A percentile compares a stretch with the other conserved stretches of the same genome.
phyloP scores from a whole-genome alignment of 2,888 invertebrate genomes.

The Sisyra terminalis region DNA sequence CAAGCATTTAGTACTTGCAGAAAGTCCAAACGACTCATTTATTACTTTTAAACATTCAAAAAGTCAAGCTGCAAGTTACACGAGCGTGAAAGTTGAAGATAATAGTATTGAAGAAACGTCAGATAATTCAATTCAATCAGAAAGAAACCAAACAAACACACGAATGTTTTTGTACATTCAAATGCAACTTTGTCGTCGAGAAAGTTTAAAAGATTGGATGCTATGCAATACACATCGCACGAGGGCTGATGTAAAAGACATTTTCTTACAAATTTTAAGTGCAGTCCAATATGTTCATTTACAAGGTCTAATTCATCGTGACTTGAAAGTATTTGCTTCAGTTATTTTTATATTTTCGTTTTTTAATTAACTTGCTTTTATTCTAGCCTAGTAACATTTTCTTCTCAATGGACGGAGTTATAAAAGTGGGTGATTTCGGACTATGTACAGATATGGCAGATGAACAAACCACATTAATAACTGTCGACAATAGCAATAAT shows the following conservation, averaged over 20 bases:
- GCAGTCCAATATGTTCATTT: conserved; percentile 94
- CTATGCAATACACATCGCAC: conserved; percentile 34
- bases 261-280: conserved; percentile 81
- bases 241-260: conserved; percentile 37
- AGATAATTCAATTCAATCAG: too few species aligned
- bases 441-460: conserved; percentile 80
- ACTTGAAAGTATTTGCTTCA: conserved; percentile 65
- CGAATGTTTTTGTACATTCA: conserved; percentile 80
- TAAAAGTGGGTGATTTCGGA: conserved; percentile 97
- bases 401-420: conserved; percentile 74
- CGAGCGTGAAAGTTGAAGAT: neutral
- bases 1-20: too few species aligned
- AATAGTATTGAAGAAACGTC: neutral
- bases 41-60: too few species aligned
- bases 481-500: conserved; percentile 17
- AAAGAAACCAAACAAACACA: too few species aligned
- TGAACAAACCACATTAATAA: conserved; percentile 16
- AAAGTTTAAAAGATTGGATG: conserved; percentile 87
- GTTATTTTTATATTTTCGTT: neutral
- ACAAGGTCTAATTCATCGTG: conserved; percentile 86
- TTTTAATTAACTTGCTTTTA: too few species aligned
- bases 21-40: too few species aligned
- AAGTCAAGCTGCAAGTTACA: too few species aligned
- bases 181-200: conserved; percentile 86
- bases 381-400: conserved; percentile 77